Percentiles rank a stretch among this genome's conserved stretches.
Conservation (phyloP, 2,113 vertebrate genomes). For the Fukomys damarensis region DNA sequence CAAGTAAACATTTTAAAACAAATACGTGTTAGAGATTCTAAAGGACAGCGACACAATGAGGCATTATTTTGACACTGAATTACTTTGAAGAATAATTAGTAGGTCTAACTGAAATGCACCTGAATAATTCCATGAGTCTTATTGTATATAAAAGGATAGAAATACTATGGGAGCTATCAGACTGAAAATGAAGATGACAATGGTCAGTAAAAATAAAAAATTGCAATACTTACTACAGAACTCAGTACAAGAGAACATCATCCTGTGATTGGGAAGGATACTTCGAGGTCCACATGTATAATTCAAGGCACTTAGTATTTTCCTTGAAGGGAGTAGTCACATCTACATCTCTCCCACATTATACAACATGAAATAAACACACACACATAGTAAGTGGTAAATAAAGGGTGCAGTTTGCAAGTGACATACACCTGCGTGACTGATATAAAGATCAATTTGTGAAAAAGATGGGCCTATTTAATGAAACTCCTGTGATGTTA, state of each 20-base stretch:
- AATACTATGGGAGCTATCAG: not conserved
- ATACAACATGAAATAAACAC: not conserved
- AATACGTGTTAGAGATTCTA: not conserved
- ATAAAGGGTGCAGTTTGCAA: not conserved
- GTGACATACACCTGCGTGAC: not conserved
- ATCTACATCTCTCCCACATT: not conserved
- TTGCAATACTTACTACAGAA: not conserved
- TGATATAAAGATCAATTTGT: not conserved
- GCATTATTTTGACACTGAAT: not conserved
- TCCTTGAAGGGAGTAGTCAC: not conserved
- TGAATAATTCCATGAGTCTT: not conserved
- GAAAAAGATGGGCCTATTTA: not conserved
- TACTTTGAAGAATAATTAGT: not conserved
- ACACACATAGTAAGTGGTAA: not conserved
- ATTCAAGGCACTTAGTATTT: not conserved
- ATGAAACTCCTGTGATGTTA: not conserved
- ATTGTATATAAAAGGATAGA: not conserved
- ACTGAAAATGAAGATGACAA: not conserved
- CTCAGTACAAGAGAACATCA: not conserved
- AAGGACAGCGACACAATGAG: not conserved
- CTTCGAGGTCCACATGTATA: not conserved
- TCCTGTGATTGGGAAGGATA: not conserved
- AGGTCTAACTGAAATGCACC: not conserved
- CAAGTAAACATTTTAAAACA: not conserved
- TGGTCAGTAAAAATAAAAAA: not conserved